These are phyloP conservation scores for Columba janthina DNA, from an alignment of 2,113 vertebrate species.

Conservation along the genomic window DNA sequence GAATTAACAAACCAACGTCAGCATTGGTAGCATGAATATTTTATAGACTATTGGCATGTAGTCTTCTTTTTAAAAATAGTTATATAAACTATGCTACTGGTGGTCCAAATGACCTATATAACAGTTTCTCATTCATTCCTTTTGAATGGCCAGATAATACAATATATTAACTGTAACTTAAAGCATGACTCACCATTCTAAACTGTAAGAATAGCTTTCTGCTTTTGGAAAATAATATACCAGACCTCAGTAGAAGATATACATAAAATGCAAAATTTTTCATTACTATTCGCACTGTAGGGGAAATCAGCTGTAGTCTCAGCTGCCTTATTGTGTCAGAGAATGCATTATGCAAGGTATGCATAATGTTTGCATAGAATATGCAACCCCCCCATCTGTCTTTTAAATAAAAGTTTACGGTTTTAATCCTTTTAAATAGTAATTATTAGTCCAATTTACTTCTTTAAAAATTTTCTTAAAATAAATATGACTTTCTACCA, in stretches of 20 bases:
- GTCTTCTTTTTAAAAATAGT: background rate
- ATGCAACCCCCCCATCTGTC: background rate
- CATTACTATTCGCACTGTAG: background rate
- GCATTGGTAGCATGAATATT: background rate
- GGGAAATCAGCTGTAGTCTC: background rate
- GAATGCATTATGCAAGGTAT: background rate
- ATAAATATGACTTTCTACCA: background rate
- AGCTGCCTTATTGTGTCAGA: background rate
- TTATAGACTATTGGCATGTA: background rate
- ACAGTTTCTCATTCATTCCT: background rate
- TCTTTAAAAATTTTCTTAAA: background rate
- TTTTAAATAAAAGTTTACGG: background rate
- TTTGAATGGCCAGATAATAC: background rate
- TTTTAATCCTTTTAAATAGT: background rate
- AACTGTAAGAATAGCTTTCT: background rate
- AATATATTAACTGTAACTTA: background rate
- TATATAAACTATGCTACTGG: background rate
- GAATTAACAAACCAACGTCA: background rate
- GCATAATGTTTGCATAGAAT: background rate
- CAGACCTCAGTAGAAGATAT: background rate
- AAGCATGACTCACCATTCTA: background rate
- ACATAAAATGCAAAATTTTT: background rate
- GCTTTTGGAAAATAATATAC: background rate
- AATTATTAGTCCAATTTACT: background rate
- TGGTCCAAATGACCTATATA: background rate